phyloP scores from a whole-genome alignment of 1,140 invertebrate genomes.

The Lutraria rhynchaena region DNA sequence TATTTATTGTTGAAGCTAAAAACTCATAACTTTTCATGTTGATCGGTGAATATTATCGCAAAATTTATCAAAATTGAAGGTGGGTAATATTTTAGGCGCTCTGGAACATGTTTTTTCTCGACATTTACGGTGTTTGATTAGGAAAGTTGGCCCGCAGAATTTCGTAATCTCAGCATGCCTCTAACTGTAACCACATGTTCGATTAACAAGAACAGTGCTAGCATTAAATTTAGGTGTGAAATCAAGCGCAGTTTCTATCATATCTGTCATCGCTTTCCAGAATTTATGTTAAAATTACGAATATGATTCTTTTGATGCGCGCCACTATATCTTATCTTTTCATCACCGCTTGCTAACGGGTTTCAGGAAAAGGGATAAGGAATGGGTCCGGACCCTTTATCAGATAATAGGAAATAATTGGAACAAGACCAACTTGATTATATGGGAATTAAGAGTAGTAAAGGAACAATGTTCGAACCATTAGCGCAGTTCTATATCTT shows the following conservation, averaged over 20 bases:
- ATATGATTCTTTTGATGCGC: conserved; percentile 24
- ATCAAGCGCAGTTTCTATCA: conserved; percentile 21
- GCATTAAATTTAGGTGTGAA: conserved; percentile 48
- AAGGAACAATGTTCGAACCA: too few species aligned
- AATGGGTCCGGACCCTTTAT: neutral
- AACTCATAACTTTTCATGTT: too few species aligned
- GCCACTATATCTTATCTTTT: conserved; percentile 6
- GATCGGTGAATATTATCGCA: too few species aligned
- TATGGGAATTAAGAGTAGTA: neutral
- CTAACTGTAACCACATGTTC: conserved; percentile 41
- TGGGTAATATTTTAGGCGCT: too few species aligned
- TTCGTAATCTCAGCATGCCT: conserved; percentile 24
- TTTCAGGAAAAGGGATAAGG: conserved; percentile 7
- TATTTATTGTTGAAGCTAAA: too few species aligned
- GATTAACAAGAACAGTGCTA: conserved; percentile 21
- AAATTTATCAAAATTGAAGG: too few species aligned
- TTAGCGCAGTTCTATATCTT: too few species aligned
- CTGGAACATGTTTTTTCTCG: too few species aligned
- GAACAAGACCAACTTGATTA: neutral
- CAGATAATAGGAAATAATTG: neutral
- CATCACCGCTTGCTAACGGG: conserved; percentile 27
- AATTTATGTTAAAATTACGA: conserved; percentile 19
- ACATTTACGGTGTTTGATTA: conserved; percentile 11
- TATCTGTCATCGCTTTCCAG: conserved; percentile 29
- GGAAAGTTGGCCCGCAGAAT: conserved; percentile 11